These are phyloP conservation scores for Gobio occitaniae DNA, from an alignment of 2,797 vertebrate species.

Conservation along the genomic window DNA sequence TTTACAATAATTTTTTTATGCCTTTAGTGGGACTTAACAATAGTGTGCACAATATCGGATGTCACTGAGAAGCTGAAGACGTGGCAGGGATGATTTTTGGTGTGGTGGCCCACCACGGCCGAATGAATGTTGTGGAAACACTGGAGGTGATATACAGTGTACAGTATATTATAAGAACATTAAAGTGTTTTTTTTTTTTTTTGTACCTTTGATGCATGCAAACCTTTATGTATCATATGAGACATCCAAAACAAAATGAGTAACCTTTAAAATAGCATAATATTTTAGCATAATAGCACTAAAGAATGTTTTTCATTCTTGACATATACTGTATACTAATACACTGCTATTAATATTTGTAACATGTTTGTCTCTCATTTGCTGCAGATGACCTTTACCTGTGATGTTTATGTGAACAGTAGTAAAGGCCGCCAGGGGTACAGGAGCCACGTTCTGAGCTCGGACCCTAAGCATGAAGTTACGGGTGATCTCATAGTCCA, in stretches of 20 bases:
- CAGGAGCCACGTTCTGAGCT: slow-evolving; percentile 87
- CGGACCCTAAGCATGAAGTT: slow-evolving; percentile 86
- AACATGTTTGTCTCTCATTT: neutral
- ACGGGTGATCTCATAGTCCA: slow-evolving; percentile 88
- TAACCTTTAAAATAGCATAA: neutral
- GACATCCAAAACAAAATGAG: neutral
- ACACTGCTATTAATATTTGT: neutral
- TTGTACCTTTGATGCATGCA: neutral
- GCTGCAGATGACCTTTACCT: slow-evolving; percentile 70
- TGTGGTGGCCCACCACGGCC: too few species aligned
- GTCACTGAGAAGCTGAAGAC: too few species aligned
- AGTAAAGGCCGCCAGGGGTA: slow-evolving; percentile 86
- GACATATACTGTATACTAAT: neutral
- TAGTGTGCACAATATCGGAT: too few species aligned
- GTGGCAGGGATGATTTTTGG: too few species aligned
- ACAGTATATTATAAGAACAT: neutral
- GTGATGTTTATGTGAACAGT: slow-evolving; percentile 84
- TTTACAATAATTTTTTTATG: too few species aligned
- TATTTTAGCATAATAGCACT: neutral
- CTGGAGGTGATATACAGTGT: neutral
- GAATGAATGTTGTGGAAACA: too few species aligned
- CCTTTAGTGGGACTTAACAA: too few species aligned
- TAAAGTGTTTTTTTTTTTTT: neutral
- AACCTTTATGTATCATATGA: neutral
- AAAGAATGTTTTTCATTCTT: neutral